These are phyloP conservation scores for Asbolus verrucosus DNA, from an alignment of 1,140 invertebrate genomes.

Conservation along the genomic window DNA sequence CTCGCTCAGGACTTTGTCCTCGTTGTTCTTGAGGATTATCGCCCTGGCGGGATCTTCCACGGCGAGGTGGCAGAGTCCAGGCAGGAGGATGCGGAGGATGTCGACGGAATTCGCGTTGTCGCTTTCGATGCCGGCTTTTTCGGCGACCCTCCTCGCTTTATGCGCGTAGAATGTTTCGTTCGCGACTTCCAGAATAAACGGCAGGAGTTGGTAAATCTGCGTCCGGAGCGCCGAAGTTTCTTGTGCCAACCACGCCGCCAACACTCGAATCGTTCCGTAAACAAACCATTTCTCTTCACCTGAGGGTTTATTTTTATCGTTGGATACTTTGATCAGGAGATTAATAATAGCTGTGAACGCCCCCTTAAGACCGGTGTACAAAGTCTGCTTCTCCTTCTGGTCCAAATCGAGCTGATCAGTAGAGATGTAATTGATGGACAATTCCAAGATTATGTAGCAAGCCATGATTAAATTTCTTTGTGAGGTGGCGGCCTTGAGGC, in stretches of 20 bases:
- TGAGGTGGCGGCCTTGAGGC: conserved; percentile 80
- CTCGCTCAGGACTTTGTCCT: conserved; percentile 84
- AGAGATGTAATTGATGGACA: conserved; percentile 83
- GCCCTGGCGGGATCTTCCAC: conserved; percentile 89
- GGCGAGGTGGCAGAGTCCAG: conserved; percentile 89
- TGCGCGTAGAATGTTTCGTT: conserved; percentile 86
- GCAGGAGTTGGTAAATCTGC: conserved; percentile 83
- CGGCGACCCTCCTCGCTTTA: conserved; percentile 72
- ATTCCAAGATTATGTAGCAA: conserved; percentile 87
- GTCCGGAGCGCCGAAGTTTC: conserved; percentile 90
- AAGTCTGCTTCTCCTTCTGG: conserved; percentile 89
- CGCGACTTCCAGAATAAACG: conserved; percentile 81
- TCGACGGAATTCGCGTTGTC: conserved; percentile 75
- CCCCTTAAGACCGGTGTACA: conserved; percentile 91
- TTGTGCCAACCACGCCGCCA: conserved; percentile 90
- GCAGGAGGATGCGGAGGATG: conserved; percentile 83
- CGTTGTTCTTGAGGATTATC: conserved; percentile 82
- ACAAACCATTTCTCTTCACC: conserved; percentile 79
- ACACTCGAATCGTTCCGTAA: conserved; percentile 83
- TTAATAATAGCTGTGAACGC: conserved; percentile 86
- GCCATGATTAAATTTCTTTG: conserved; percentile 82
- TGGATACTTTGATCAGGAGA: conserved; percentile 78
- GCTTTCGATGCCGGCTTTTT: conserved; percentile 72
- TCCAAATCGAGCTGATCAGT: conserved; percentile 86
- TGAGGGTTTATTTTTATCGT: conserved; percentile 75